phyloP scores from a whole-genome alignment of 2,797 vertebrate species.

The Syncerus caffer region DNA sequence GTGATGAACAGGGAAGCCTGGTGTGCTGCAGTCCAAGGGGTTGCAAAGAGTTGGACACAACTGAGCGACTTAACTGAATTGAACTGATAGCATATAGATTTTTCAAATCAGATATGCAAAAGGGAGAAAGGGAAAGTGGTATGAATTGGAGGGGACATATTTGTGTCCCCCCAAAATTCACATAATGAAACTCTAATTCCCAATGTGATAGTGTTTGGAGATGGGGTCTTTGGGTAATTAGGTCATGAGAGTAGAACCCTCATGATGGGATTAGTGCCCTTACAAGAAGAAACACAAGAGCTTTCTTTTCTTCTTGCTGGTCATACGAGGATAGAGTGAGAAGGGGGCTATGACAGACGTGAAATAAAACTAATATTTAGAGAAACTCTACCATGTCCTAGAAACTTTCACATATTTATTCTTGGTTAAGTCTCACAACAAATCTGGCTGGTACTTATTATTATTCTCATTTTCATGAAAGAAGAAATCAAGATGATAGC shows the following conservation, averaged over 20 bases:
- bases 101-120: constrained; percentile 38
- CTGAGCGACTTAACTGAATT: neutral
- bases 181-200: neutral
- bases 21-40: neutral
- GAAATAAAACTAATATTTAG: constrained; percentile 26
- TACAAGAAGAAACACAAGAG: neutral
- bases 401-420: neutral
- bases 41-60: neutral
- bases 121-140: neutral
- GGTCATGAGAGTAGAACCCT: neutral
- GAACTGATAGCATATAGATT: neutral
- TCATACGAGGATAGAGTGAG: neutral
- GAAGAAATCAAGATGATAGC: neutral
- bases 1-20: neutral
- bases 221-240: neutral
- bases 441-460: neutral
- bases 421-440: constrained; percentile 36
- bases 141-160: neutral
- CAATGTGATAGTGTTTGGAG: neutral
- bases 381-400: neutral
- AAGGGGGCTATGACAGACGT: neutral
- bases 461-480: neutral
- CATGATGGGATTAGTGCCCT: neutral
- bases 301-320: neutral
- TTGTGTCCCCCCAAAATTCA: neutral